Evolutionary conservation across 2,113 vertebrate species (phyloP).

Genomic region (Corydoras maculifer): DNA sequence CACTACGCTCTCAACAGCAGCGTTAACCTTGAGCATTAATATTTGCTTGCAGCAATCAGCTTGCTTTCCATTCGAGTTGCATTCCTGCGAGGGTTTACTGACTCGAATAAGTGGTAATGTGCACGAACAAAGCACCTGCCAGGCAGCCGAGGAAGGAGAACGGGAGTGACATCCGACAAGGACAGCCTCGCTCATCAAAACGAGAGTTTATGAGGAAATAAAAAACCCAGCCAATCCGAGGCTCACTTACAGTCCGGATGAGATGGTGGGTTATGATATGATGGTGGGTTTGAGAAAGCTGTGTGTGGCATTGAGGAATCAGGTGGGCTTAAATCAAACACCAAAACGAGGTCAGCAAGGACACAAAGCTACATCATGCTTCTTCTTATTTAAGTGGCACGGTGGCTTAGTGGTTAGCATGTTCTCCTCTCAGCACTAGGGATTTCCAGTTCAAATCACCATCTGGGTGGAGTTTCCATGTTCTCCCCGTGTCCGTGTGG

Average conservation of each 20-base stretch:
- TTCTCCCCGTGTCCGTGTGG: too few species aligned
- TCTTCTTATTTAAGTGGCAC: slow-evolving; percentile 10
- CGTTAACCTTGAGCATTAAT: slow-evolving; percentile 15
- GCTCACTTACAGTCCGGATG: slow-evolving; percentile 16
- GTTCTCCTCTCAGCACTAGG: too few species aligned
- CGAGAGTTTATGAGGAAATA: slow-evolving; percentile 12
- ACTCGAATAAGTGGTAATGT: slow-evolving; percentile 1
- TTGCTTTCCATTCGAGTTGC: slow-evolving; percentile 25
- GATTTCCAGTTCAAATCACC: slow-evolving; percentile 7
- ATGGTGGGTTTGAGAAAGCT: not conserved
- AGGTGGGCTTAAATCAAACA: not conserved
- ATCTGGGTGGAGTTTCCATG: not conserved
- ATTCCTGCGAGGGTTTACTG: slow-evolving; percentile 6
- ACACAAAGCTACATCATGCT: not conserved
- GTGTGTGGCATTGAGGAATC: not conserved
- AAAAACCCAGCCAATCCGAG: not conserved
- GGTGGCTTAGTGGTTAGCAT: too few species aligned
- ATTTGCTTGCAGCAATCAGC: slow-evolving; percentile 4
- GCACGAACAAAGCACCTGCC: slow-evolving; percentile 14
- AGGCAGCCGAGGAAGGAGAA: slow-evolving; percentile 22
- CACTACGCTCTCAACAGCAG: slow-evolving; percentile 3
- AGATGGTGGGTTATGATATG: not conserved
- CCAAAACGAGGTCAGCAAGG: too few species aligned
- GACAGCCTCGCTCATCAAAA: slow-evolving; percentile 1
- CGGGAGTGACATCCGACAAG: not conserved